Conservation (phyloP, 2,888 invertebrate genomes). For the Gari tellinella region DNA sequence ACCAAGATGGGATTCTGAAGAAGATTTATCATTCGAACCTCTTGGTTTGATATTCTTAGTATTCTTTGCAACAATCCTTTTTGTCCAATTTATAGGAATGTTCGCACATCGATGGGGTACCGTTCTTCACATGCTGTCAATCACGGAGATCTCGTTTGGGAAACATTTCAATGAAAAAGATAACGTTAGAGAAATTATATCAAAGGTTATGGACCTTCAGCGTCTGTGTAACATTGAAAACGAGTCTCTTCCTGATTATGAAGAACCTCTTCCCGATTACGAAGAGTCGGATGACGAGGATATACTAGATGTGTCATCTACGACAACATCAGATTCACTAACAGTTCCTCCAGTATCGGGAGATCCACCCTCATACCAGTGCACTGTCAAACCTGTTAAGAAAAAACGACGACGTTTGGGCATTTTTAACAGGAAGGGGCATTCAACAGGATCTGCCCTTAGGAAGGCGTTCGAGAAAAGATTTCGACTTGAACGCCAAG, state of each 20-base stretch:
- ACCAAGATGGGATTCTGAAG: slow-evolving; percentile 59
- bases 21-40: slow-evolving; percentile 77
- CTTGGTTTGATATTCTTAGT: slow-evolving; percentile 97
- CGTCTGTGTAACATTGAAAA: slow-evolving; percentile 74
- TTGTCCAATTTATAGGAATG: slow-evolving; percentile 99
- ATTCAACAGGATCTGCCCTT: slow-evolving; percentile 65
- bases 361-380: slow-evolving; percentile 66
- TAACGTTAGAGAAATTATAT: slow-evolving; percentile 71
- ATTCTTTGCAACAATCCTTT: slow-evolving; percentile 97
- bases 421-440: slow-evolving; percentile 64
- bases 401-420: slow-evolving; percentile 39
- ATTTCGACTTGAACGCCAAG: slow-evolving; percentile 62
- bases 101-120: slow-evolving; percentile 99
- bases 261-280: slow-evolving; percentile 71
- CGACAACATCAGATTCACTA: slow-evolving; percentile 46
- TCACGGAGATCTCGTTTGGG: slow-evolving; percentile 90
- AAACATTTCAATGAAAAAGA: slow-evolving; percentile 69
- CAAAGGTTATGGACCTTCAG: slow-evolving; percentile 71
- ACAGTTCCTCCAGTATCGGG: slow-evolving; percentile 39
- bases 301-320: slow-evolving; percentile 50
- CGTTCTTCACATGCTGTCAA: slow-evolving; percentile 97
- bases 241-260: slow-evolving; percentile 74
- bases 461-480: slow-evolving; percentile 69
- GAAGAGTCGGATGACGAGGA: slow-evolving; percentile 61
- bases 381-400: slow-evolving; percentile 26